These are phyloP conservation scores for Lepidurus couesii DNA, from an alignment of 1,140 invertebrate species.

Conservation along the genomic window DNA sequence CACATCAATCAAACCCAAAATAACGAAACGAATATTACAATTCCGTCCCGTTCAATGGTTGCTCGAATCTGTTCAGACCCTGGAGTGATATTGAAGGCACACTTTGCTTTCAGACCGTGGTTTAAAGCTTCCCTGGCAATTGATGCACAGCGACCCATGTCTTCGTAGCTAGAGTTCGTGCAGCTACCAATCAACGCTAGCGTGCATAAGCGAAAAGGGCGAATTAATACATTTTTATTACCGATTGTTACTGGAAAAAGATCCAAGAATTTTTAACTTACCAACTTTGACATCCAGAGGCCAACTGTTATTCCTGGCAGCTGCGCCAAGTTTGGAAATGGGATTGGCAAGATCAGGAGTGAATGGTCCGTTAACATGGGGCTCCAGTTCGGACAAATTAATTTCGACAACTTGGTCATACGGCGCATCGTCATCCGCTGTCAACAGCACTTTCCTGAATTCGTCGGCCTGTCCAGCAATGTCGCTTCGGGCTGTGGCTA, in stretches of 20 bases:
- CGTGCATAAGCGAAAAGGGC: constrained; percentile 15
- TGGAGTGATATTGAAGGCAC: constrained; percentile 97
- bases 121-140: constrained; percentile 90
- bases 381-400: constrained; percentile 62
- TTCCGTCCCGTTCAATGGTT: constrained; percentile 97
- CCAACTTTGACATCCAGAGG: constrained; percentile 93
- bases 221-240: background rate
- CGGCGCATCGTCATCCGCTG: constrained; percentile 74
- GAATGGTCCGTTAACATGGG: constrained; percentile 98
- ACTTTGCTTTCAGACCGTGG: constrained; percentile 88
- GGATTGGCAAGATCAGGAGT: constrained; percentile 97
- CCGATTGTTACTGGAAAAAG: background rate
- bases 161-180: constrained; percentile 99
- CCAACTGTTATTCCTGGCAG: constrained; percentile 89
- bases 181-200: constrained; percentile 90
- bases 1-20: constrained; percentile 3
- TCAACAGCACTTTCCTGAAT: constrained; percentile 65
- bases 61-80: constrained; percentile 98
- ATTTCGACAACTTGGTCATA: constrained; percentile 69
- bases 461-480: constrained; percentile 78
- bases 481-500: constrained; percentile 70
- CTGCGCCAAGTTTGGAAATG: constrained; percentile 78
- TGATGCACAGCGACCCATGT: constrained; percentile 94
- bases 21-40: constrained; percentile 52
- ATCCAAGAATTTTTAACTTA: constrained; percentile 39